phyloP scores from a whole-genome alignment of 2,888 invertebrate species.

The Calameuta filiformis region DNA sequence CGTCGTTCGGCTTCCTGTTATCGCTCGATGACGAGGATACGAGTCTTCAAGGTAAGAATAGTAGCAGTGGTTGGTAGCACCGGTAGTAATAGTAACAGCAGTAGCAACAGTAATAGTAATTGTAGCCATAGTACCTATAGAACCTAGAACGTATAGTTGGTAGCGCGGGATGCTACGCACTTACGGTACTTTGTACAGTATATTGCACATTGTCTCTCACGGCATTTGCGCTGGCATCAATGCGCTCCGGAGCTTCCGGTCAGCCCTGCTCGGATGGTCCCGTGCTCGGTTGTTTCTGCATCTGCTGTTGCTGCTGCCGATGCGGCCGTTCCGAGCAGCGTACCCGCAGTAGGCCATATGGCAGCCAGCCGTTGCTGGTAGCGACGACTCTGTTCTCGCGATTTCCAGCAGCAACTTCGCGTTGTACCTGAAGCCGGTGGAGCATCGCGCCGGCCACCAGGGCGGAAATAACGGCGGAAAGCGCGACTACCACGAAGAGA shows the following conservation, averaged over 20 bases:
- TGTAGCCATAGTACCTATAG: too few relatives aligned
- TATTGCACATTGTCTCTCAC: conserved; percentile 61
- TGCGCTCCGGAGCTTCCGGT: conserved; percentile 21
- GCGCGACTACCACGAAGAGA: conserved; percentile 86
- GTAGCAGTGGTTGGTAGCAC: too few relatives aligned
- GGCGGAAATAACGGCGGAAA: conserved; percentile 88
- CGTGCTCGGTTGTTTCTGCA: conserved; percentile 38
- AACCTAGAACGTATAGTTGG: neutral
- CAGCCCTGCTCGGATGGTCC: conserved; percentile 52
- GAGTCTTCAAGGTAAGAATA: too few relatives aligned
- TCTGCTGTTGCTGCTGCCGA: conserved; percentile 38
- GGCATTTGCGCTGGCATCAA: conserved; percentile 31
- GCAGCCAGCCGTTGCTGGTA: conserved; percentile 55
- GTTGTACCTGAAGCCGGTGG: conserved; percentile 82
- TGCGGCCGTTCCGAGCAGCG: conserved; percentile 49
- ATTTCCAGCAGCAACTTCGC: conserved; percentile 70
- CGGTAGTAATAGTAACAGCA: too few relatives aligned
- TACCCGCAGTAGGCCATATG: conserved; percentile 57
- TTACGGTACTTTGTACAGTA: conserved; percentile 64
- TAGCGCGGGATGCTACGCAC: conserved; percentile 35
- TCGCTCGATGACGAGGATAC: too few relatives aligned
- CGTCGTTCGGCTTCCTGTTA: too few relatives aligned
- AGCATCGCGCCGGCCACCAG: conserved; percentile 85
- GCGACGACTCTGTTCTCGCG: conserved; percentile 44
- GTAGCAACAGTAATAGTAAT: too few relatives aligned